phyloP scores from a whole-genome alignment of 1,140 invertebrate genomes.

The Neomicropteryx cornuta region DNA sequence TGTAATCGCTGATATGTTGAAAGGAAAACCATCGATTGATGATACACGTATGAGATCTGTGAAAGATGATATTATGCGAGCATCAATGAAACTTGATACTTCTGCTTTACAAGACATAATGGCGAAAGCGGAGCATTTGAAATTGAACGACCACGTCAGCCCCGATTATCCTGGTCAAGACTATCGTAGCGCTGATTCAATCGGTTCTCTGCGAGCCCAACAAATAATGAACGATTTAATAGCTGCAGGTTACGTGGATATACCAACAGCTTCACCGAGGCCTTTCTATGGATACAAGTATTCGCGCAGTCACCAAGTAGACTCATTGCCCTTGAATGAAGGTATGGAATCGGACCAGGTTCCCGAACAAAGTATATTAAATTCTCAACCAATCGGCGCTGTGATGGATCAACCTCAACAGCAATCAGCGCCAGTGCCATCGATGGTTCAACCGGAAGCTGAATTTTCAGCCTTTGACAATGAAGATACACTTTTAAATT shows the following conservation, averaged over 20 bases:
- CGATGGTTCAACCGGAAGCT: slow-evolving; percentile 11
- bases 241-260: slow-evolving; percentile 22
- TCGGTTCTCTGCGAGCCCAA: not conserved
- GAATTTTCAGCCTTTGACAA: slow-evolving; percentile 20
- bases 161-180: not conserved
- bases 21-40: slow-evolving; percentile 28
- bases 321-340: too few species aligned
- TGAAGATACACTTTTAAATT: slow-evolving; percentile 9
- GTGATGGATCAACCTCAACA: slow-evolving; percentile 32
- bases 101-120: slow-evolving; percentile 30
- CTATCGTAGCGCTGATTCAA: not conserved
- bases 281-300: slow-evolving; percentile 30
- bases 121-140: slow-evolving; percentile 24
- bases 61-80: slow-evolving; percentile 24
- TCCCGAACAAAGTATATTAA: slow-evolving; percentile 30
- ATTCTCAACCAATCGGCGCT: slow-evolving; percentile 32
- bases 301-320: slow-evolving; percentile 35
- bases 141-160: slow-evolving; percentile 9
- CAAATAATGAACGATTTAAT: slow-evolving; percentile 16
- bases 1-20: slow-evolving; percentile 35
- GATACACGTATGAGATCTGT: slow-evolving; percentile 23
- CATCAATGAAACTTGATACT: slow-evolving; percentile 28
- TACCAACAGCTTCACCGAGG: slow-evolving; percentile 21
- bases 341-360: slow-evolving; percentile 28
- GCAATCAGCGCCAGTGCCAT: slow-evolving; percentile 19